A percentile compares a stretch with the other conserved stretches of the same genome.
Evolutionary conservation across 2,113 vertebrate genomes (phyloP).

Genomic region (Hemiprocne comata): DNA sequence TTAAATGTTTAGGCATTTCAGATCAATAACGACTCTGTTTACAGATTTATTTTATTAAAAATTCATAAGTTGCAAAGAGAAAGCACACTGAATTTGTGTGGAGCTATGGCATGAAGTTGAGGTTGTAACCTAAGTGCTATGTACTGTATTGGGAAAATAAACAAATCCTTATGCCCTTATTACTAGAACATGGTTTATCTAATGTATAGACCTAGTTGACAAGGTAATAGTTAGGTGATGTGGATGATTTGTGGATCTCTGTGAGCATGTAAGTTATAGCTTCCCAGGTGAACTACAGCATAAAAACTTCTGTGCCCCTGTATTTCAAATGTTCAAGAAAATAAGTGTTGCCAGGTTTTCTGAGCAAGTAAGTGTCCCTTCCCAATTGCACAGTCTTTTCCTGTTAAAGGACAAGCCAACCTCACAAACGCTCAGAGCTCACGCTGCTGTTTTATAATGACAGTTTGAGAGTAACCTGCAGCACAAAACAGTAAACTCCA

Average conservation of each 20-base stretch:
- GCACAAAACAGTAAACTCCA: background rate
- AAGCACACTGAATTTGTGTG: constrained; percentile 15
- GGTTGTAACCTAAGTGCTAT: constrained; percentile 9
- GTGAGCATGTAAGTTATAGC: constrained; percentile 49
- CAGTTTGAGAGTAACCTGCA: background rate
- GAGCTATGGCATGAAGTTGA: background rate
- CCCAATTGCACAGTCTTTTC: background rate
- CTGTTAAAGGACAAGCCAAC: background rate
- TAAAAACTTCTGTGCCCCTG: constrained; percentile 24
- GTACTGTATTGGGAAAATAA: constrained; percentile 3
- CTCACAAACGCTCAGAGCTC: background rate
- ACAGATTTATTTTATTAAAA: constrained; percentile 76
- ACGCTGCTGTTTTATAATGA: background rate
- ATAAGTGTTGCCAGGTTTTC: background rate
- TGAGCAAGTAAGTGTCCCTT: background rate
- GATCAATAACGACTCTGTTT: constrained; percentile 76
- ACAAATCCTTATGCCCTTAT: constrained; percentile 5
- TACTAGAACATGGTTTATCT: constrained; percentile 39
- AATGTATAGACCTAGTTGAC: background rate
- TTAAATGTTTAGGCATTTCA: constrained; percentile 75
- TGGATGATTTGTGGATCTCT: constrained; percentile 51
- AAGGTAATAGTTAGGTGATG: constrained; percentile 25
- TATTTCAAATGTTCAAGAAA: constrained; percentile 37
- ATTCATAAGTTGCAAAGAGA: constrained; percentile 54
- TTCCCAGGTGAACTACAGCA: constrained; percentile 33